These are phyloP conservation scores for Varroa destructor DNA, from an alignment of 1,140 invertebrate genomes.

Conservation along the genomic window DNA sequence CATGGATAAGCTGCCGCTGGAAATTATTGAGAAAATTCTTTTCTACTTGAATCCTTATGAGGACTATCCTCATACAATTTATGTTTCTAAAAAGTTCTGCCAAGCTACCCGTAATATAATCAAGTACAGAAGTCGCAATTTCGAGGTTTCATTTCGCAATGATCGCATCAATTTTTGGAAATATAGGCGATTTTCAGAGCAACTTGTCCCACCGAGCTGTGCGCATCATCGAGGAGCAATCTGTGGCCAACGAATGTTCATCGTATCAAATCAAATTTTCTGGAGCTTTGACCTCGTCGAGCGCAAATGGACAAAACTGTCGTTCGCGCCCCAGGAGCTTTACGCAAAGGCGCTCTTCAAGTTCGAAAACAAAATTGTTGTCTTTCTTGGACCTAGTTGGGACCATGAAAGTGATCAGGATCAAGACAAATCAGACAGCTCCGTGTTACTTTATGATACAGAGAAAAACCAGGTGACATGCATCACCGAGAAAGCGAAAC, in stretches of 20 bases:
- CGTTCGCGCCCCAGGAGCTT: background rate
- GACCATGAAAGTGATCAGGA: constrained; percentile 17
- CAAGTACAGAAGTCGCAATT: background rate
- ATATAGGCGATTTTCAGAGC: constrained; percentile 9
- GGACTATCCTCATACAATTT: background rate
- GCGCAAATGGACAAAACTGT: background rate
- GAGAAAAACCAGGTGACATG: background rate
- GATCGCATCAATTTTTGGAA: background rate
- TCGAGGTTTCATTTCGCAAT: background rate
- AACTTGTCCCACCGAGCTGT: constrained; percentile 7
- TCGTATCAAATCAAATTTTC: constrained; percentile 8
- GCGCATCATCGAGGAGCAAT: constrained; percentile 7
- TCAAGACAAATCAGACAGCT: background rate
- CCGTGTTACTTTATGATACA: background rate
- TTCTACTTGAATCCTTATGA: background rate
- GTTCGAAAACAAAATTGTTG: background rate
- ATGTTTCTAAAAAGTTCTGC: background rate
- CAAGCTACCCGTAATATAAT: background rate
- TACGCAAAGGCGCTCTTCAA: background rate
- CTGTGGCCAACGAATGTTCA: background rate
- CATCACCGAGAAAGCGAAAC: background rate
- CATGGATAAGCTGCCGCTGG: constrained; percentile 18
- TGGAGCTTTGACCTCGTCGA: constrained; percentile 15
- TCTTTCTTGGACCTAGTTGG: background rate
- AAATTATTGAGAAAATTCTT: background rate